Conservation (phyloP, 2,113 vertebrate species). For the Athene noctua region DNA sequence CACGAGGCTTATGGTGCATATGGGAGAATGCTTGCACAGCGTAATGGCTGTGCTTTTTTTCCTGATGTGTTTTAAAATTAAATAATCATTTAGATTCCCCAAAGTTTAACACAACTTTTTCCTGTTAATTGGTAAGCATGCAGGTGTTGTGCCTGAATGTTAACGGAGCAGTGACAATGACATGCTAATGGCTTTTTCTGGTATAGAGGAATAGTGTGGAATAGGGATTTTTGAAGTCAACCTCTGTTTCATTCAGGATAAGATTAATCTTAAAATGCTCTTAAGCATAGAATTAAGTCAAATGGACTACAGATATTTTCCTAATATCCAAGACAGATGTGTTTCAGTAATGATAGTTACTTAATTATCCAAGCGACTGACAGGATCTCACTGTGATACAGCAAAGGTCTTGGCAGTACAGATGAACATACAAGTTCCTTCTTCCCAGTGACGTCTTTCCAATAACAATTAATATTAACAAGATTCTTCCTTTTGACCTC, state of each 20-base stretch:
- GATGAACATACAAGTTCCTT: not conserved
- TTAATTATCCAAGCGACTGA: not conserved
- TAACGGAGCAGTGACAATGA: not conserved
- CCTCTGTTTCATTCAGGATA: not conserved
- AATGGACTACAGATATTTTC: not conserved
- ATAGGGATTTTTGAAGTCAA: not conserved
- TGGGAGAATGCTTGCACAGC: not conserved
- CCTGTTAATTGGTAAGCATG: not conserved
- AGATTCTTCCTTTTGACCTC: not conserved
- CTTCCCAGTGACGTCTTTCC: not conserved
- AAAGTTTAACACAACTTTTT: not conserved
- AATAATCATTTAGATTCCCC: not conserved
- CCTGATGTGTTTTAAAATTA: not conserved
- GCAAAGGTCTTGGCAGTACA: not conserved
- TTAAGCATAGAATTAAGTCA: not conserved
- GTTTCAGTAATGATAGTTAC: not conserved
- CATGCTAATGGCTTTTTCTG: not conserved
- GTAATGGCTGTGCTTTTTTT: not conserved
- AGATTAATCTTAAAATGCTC: not conserved
- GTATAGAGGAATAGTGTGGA: not conserved
- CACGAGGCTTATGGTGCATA: not conserved
- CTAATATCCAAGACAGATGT: not conserved
- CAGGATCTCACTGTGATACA: not conserved
- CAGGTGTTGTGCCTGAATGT: not conserved
- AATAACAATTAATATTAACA: not conserved